Evolutionary conservation across 2,113 vertebrate genomes (phyloP).

Genomic region (Paedocypris sp.): DNA sequence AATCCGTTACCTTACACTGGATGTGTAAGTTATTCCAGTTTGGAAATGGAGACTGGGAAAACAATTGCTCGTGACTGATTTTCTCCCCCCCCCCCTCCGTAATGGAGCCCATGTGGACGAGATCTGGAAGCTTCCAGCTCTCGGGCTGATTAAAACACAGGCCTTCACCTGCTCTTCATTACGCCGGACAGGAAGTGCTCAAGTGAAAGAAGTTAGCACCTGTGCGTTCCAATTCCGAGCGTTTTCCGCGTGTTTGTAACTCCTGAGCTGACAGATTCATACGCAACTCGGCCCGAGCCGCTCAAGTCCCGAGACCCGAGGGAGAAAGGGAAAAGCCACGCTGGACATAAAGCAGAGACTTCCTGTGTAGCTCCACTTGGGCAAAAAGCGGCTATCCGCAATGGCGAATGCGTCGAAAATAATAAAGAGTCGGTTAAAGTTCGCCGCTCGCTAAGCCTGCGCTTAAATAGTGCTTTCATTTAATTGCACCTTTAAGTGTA

Average conservation of each 20-base stretch:
- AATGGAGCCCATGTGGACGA: conserved; percentile 68
- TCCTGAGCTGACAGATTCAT: conserved; percentile 58
- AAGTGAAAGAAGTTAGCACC: conserved; percentile 67
- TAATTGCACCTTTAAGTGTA: conserved; percentile 10
- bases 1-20: conserved; percentile 37
- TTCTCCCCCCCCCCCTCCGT: conserved; percentile 58
- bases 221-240: conserved; percentile 60
- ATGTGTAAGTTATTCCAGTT: conserved; percentile 46
- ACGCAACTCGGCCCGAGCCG: conserved; percentile 46
- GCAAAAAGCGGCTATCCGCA: conserved; percentile 56
- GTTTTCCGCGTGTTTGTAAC: conserved; percentile 57
- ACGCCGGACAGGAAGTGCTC: conserved; percentile 49
- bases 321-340: not conserved
- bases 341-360: conserved; percentile 53
- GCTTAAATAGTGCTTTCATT: conserved; percentile 19
- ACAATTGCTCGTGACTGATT: conserved; percentile 71
- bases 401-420: conserved; percentile 17
- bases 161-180: conserved; percentile 66
- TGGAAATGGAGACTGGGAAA: conserved; percentile 60
- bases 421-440: conserved; percentile 16
- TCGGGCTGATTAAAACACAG: conserved; percentile 68
- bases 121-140: conserved; percentile 55
- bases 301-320: conserved; percentile 31
- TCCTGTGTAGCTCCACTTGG: conserved; percentile 45
- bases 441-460: not conserved